phyloP scores from a whole-genome alignment of 2,797 vertebrate genomes.

The Oryzias dopingdopingensis region DNA sequence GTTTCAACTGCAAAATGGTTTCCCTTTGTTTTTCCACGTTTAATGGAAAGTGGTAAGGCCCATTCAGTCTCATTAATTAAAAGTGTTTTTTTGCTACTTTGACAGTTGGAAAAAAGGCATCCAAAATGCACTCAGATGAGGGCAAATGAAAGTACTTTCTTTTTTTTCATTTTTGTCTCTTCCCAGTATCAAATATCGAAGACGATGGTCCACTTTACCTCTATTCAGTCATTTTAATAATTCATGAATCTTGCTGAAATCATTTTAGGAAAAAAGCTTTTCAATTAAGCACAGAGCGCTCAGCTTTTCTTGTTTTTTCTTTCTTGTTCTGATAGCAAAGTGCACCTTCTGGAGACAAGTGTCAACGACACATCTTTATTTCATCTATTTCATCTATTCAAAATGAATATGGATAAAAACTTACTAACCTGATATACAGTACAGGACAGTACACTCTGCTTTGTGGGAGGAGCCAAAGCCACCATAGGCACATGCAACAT shows the following conservation, averaged over 20 bases:
- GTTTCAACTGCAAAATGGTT: conserved; percentile 22
- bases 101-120: conserved; percentile 21
- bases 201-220: conserved; percentile 51
- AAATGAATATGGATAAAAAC: no score
- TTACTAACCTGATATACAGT: no score
- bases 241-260: conserved; percentile 64
- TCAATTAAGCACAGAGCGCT: conserved; percentile 62
- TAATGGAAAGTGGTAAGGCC: conserved; percentile 17
- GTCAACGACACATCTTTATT: conserved; percentile 42
- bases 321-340: conserved; percentile 37
- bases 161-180: not conserved
- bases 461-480: no score
- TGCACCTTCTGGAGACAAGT: conserved; percentile 36
- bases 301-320: conserved; percentile 12
- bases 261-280: conserved; percentile 67
- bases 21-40: conserved; percentile 19
- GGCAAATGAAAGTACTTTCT: conserved; percentile 1
- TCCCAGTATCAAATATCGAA: conserved; percentile 48
- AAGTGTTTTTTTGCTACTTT: conserved; percentile 30
- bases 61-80: conserved; percentile 30
- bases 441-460: no score
- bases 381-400: no score
- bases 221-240: conserved; percentile 68
- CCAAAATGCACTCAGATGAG: conserved; percentile 12
- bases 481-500: no score